A percentile compares a stretch with the other conserved stretches of the same genome.
Evolutionary conservation across 2,888 invertebrate genomes (phyloP).

Genomic region (Rambutsinella grinnellia): DNA sequence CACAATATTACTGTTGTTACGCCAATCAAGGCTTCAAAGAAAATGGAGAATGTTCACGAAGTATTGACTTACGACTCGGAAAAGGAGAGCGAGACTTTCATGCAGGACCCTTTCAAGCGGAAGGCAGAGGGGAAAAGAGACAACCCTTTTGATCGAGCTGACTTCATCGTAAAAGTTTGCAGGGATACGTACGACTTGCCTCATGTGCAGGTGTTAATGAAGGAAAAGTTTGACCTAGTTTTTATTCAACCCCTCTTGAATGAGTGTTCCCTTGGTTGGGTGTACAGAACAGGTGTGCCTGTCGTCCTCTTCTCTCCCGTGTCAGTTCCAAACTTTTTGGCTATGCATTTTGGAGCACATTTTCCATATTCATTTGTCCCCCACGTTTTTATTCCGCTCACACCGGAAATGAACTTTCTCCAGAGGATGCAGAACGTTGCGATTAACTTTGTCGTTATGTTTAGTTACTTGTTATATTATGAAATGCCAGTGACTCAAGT

Average conservation of each 20-base stretch:
- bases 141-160: too few species aligned
- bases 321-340: conserved; percentile 14
- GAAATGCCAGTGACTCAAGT: too few species aligned
- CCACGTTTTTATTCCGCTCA: conserved; percentile 64
- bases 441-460: conserved; percentile 68
- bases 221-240: conserved; percentile 65
- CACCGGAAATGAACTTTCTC: conserved; percentile 64
- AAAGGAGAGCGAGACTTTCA: too few species aligned
- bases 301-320: conserved; percentile 67
- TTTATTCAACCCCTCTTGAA: conserved; percentile 66
- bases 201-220: conserved; percentile 35
- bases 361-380: conserved; percentile 68
- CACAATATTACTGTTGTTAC: conserved; percentile 73
- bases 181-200: conserved; percentile 42
- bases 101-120: too few species aligned
- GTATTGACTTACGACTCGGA: conserved; percentile 44
- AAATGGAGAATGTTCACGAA: conserved; percentile 68
- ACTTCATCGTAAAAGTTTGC: conserved; percentile 35
- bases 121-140: background rate
- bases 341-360: conserved; percentile 53
- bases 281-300: conserved; percentile 67
- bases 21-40: conserved; percentile 69
- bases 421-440: conserved; percentile 65
- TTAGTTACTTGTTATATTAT: conserved; percentile 66
- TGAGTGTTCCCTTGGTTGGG: conserved; percentile 66